Evolutionary conservation across 2,797 vertebrate genomes (phyloP).

Genomic region (Apogon hyalosoma): DNA sequence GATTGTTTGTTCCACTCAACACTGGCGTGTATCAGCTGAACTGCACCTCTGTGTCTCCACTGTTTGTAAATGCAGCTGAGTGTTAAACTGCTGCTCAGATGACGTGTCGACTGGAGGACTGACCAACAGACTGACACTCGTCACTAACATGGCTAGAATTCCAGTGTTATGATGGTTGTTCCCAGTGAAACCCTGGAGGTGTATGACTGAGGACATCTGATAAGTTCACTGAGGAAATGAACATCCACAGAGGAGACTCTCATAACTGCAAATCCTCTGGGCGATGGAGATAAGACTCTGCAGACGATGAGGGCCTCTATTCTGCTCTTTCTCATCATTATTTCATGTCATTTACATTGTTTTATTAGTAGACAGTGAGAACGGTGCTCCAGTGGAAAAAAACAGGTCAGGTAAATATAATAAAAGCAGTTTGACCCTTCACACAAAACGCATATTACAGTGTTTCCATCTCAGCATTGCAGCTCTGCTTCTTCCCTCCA

Average conservation of each 20-base stretch:
- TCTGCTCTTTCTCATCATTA: background rate
- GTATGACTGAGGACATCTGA: constrained; percentile 28
- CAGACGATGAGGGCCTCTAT: constrained; percentile 1
- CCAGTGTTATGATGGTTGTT: background rate
- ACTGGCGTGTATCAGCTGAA: too few species aligned
- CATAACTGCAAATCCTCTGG: constrained; percentile 34
- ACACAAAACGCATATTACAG: background rate
- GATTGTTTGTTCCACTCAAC: too few species aligned
- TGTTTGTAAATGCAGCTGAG: too few species aligned
- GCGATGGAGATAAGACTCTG: constrained; percentile 17
- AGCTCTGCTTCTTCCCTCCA: too few species aligned
- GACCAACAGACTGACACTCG: too few species aligned
- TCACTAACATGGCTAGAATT: too few species aligned
- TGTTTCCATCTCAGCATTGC: too few species aligned
- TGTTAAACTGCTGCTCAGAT: too few species aligned
- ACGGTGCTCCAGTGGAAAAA: background rate
- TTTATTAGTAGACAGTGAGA: background rate
- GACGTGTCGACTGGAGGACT: too few species aligned
- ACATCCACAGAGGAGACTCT: constrained; percentile 18
- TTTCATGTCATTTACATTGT: constrained; percentile 2
- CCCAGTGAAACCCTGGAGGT: constrained; percentile 5
- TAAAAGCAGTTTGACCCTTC: constrained; percentile 12
- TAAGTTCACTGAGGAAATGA: constrained; percentile 44
- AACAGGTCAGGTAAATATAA: constrained; percentile 4
- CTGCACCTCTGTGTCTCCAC: too few species aligned